phyloP scores from a whole-genome alignment of 2,888 invertebrate genomes.

The Stenurella melanura region DNA sequence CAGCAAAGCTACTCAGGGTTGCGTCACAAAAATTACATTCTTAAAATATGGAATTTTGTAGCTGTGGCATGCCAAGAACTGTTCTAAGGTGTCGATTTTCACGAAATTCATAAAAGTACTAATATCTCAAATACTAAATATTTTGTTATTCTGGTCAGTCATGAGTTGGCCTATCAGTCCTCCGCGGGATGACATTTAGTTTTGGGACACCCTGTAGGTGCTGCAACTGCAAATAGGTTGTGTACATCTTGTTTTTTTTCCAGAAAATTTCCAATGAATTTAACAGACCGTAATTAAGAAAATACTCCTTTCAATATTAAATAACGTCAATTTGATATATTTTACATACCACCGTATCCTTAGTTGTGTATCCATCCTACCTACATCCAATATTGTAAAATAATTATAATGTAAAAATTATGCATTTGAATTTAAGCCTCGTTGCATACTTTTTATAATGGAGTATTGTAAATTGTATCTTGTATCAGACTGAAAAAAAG shows the following conservation, averaged over 20 bases:
- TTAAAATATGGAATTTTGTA: too few relatives aligned
- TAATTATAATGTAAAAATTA: slow-evolving; percentile 45
- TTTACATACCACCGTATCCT: slow-evolving; percentile 25
- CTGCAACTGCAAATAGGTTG: background rate
- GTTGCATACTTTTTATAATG: slow-evolving; percentile 46
- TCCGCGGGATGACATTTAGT: too few relatives aligned
- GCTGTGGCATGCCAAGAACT: too few relatives aligned
- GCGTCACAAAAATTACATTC: too few relatives aligned
- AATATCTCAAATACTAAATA: too few relatives aligned
- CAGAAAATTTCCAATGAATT: background rate
- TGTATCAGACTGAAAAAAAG: slow-evolving; percentile 34
- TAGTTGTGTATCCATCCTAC: slow-evolving; percentile 24
- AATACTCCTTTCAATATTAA: too few relatives aligned
- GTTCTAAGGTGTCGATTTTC: too few relatives aligned
- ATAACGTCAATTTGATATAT: slow-evolving; percentile 23
- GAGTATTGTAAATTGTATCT: slow-evolving; percentile 35
- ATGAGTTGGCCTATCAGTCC: too few relatives aligned
- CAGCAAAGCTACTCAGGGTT: too few relatives aligned
- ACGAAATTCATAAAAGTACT: too few relatives aligned
- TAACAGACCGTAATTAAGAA: background rate
- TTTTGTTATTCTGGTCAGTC: too few relatives aligned
- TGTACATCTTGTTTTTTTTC: background rate
- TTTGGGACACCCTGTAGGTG: too few relatives aligned
- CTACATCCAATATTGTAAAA: slow-evolving; percentile 35
- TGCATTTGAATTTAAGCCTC: slow-evolving; percentile 20